Evolutionary conservation across 1,140 invertebrate genomes (phyloP), one percentile per base, ranked within the genome.

Genomic region (Papilio xuthus): DNA sequence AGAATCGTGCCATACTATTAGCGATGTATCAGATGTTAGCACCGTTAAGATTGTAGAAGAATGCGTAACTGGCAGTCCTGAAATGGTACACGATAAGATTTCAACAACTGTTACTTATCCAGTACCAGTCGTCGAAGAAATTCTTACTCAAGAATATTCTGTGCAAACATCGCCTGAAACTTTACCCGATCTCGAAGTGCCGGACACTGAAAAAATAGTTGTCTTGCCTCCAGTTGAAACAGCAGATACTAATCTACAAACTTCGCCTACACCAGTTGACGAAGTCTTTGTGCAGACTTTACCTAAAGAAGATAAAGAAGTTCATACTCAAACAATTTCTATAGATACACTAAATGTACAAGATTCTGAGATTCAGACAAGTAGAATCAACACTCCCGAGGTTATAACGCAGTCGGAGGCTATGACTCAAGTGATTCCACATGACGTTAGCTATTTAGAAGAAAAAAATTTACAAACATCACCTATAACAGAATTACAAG

Each of bases 11-110:
- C 94, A 94, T 80, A 95, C 94, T 23, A 90, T 96, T 28, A 95
- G 94, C 84, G 95, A 95, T 85, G 94, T 92, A 56, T 95, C 95
- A 13, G 94, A 95, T 78, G 90, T 94, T 7, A 94, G 89, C 28
- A 94, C 94, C 47, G 95, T 96, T 1, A 96, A 96, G 93, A 92
- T 96, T 80, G 88, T 96, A n/a, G 95, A 96, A 93, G 96, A 96
- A 92, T 93, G 92, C 73, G 80, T 96, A 10, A 85, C 91, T 53
- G 90, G 89, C 50, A 91, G 91, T 81, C 93, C 93, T 77, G 93
- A 95, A 89, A 86, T 87, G 20, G 78, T 90, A 26, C 72, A 93
- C 81, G 89, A 92, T 79, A 87, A 91, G 81, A 87, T 94, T 13
- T 81, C 84, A 53, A 93, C 92, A 12, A 95, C 95, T 80, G 82